A percentile compares a stretch with the other conserved stretches of the same genome.
These are phyloP conservation scores for Opisthocomus hoazin DNA, from an alignment of 2,113 vertebrate species.

Conservation along the genomic window DNA sequence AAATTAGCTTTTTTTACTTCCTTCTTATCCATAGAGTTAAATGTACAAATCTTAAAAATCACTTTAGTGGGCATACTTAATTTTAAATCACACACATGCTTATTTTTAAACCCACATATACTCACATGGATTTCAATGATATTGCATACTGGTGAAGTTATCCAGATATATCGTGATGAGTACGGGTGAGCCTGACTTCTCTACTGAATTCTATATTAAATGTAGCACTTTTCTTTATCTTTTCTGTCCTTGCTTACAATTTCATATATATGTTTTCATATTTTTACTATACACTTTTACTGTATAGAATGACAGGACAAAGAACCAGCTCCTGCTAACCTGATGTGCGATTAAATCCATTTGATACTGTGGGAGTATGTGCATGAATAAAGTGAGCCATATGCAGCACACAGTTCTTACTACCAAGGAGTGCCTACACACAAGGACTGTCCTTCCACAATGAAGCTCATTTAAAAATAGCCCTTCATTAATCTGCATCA, in stretches of 20 bases:
- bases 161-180: accelerated
- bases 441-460: not conserved
- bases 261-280: not conserved
- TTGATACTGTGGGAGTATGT: not conserved
- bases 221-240: not conserved
- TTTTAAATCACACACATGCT: not conserved
- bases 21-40: not conserved
- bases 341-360: not conserved
- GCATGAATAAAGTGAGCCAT: not conserved
- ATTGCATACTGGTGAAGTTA: not conserved
- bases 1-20: not conserved
- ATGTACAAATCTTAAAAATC: not conserved
- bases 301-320: not conserved
- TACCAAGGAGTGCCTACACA: not conserved
- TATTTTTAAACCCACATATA: not conserved
- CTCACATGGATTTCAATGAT: not conserved
- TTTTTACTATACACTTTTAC: not conserved
- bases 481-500: not conserved
- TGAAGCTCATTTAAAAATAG: not conserved
- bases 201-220: not conserved
- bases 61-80: not conserved
- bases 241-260: not conserved
- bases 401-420: not conserved
- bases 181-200: not conserved
- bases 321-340: not conserved